Evolutionary conservation across 2,797 vertebrate species (phyloP).

Genomic region (Semotilus atromaculatus): DNA sequence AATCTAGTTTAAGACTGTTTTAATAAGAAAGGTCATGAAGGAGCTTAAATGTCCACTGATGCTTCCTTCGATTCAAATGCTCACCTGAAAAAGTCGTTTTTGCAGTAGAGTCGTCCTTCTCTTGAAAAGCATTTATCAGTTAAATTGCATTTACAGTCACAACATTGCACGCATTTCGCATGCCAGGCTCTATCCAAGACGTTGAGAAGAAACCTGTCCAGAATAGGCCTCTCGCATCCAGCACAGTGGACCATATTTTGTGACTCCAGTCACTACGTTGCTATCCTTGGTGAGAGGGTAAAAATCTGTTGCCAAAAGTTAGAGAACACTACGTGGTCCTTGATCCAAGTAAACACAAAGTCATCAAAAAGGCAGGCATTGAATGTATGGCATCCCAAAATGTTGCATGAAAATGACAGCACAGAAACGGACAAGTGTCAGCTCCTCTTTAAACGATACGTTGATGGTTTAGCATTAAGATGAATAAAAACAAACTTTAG

Average conservation of each 20-base stretch:
- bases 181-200: constrained; percentile 97
- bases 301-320: constrained; percentile 16
- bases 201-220: constrained; percentile 91
- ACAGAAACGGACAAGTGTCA: constrained; percentile 1
- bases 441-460: constrained; percentile 1
- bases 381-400: constrained; percentile 25
- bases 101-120: constrained; percentile 93
- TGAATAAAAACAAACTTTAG: background rate
- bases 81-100: constrained; percentile 96
- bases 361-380: constrained; percentile 17
- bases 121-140: constrained; percentile 95
- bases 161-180: constrained; percentile 93
- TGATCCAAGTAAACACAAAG: constrained; percentile 33
- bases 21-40: background rate
- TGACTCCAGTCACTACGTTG: constrained; percentile 18
- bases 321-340: constrained; percentile 23
- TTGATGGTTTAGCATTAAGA: background rate
- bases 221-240: constrained; percentile 92
- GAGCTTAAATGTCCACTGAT: background rate
- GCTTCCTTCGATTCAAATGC: constrained; percentile 30
- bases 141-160: constrained; percentile 91
- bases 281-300: background rate
- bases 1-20: background rate
- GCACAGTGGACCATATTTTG: constrained; percentile 79
- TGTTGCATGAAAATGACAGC: background rate